Evolutionary conservation across 2,888 invertebrate genomes (phyloP).

Genomic region (Anoncus sp.): DNA sequence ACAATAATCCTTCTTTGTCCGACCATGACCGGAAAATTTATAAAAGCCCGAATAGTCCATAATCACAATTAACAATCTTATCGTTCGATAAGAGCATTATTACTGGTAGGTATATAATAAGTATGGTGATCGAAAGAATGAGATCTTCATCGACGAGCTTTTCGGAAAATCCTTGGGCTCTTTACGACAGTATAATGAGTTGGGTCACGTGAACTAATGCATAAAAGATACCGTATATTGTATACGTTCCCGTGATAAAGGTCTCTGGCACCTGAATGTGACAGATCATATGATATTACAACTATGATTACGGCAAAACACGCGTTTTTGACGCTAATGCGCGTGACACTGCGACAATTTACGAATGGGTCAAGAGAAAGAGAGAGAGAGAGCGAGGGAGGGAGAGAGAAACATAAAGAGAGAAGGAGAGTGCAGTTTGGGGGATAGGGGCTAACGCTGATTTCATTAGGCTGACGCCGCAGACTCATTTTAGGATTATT

Average conservation of each 20-base stretch:
- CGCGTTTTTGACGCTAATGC: slow-evolving; percentile 5
- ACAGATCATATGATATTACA: background rate
- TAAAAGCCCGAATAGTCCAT: background rate
- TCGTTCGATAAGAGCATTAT: slow-evolving; percentile 11
- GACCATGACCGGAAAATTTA: background rate
- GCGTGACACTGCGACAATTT: background rate
- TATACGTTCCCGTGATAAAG: slow-evolving; percentile 25
- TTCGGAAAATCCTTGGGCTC: background rate
- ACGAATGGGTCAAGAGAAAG: background rate
- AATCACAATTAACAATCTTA: background rate
- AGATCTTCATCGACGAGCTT: slow-evolving; percentile 5
- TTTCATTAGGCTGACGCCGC: slow-evolving; percentile 47
- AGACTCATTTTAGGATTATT: slow-evolving; percentile 23
- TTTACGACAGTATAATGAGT: slow-evolving; percentile 11
- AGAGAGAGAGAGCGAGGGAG: background rate
- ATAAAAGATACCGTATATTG: slow-evolving; percentile 18
- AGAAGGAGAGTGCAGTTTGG: too few species aligned
- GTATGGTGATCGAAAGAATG: slow-evolving; percentile 7
- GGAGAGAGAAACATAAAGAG: slow-evolving; percentile 7
- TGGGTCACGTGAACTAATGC: slow-evolving; percentile 43
- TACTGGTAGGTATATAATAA: background rate
- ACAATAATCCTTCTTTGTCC: background rate
- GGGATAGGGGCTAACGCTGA: too few species aligned
- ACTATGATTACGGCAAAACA: background rate
- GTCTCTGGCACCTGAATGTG: slow-evolving; percentile 2